Conservation (phyloP, 2,797 vertebrate genomes). For the Cossypha dichroa region DNA sequence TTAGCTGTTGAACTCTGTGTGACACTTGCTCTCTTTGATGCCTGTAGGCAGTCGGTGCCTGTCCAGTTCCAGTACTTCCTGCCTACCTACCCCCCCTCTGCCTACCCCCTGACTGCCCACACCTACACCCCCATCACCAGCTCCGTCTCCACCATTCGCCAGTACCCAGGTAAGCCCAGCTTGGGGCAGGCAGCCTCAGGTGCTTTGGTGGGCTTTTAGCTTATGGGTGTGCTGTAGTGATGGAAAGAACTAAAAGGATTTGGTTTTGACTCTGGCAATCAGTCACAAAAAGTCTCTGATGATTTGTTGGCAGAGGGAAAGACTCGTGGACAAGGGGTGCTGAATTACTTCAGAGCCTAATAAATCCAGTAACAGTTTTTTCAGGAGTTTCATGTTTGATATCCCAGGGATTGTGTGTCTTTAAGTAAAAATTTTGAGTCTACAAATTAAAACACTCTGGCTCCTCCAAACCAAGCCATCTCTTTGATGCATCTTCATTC, state of each 20-base stretch:
- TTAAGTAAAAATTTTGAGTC: background rate
- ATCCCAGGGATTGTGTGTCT: background rate
- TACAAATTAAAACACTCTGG: background rate
- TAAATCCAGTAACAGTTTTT: background rate
- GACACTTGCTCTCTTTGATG: background rate
- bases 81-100: conserved; percentile 89
- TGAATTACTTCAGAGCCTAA: background rate
- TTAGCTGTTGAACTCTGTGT: background rate
- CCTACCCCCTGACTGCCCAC: conserved; percentile 89
- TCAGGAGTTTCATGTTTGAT: background rate
- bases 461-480: background rate
- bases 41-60: conserved; percentile 87
- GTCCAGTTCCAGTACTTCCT: conserved; percentile 98
- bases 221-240: rapidly evolving
- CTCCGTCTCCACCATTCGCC: conserved; percentile 94
- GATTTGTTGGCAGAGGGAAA: background rate
- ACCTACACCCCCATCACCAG: conserved; percentile 97
- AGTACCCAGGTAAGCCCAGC: conserved; percentile 87
- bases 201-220: too few species aligned
- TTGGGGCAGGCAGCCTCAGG: rapidly evolving
- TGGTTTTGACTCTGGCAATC: background rate
- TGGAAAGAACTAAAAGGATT: background rate
- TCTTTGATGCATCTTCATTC: background rate
- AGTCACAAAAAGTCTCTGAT: background rate
- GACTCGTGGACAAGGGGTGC: background rate